Percentiles rank a stretch among this genome's conserved stretches.
Evolutionary conservation across 2,113 vertebrate genomes (phyloP).

Genomic region (Lepus americanus): DNA sequence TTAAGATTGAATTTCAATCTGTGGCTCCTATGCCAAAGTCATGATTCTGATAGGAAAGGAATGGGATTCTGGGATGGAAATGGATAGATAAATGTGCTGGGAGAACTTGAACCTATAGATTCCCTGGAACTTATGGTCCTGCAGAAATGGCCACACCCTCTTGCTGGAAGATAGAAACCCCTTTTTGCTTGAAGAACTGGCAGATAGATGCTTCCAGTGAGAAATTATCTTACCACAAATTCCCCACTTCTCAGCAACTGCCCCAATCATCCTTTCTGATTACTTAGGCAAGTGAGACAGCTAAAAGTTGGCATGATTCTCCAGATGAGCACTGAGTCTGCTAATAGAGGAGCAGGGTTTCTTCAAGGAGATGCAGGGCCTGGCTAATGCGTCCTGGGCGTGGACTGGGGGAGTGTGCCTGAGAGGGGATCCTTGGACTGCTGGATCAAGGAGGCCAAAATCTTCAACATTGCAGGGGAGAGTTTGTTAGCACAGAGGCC

Average conservation of each 20-base stretch:
- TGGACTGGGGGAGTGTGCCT: neutral
- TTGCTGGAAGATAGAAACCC: neutral
- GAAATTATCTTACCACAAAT: neutral
- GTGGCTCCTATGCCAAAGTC: neutral
- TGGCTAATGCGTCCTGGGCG: neutral
- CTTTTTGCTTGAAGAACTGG: neutral
- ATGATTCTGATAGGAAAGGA: neutral
- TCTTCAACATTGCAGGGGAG: neutral
- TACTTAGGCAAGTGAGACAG: neutral
- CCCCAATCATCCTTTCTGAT: neutral
- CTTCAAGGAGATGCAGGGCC: neutral
- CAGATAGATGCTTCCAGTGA: neutral
- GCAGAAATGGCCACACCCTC: neutral
- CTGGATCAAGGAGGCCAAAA: neutral
- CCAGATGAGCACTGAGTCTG: neutral
- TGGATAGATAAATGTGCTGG: neutral
- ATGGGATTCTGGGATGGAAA: neutral
- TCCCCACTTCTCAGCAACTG: neutral
- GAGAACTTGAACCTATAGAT: neutral
- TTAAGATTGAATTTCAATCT: neutral
- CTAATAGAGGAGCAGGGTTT: neutral
- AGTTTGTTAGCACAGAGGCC: neutral
- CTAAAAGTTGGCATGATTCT: neutral
- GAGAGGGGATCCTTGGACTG: neutral
- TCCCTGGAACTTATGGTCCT: neutral